These are phyloP conservation scores for Otus sunia DNA, from an alignment of 2,113 vertebrate genomes.

Conservation along the genomic window DNA sequence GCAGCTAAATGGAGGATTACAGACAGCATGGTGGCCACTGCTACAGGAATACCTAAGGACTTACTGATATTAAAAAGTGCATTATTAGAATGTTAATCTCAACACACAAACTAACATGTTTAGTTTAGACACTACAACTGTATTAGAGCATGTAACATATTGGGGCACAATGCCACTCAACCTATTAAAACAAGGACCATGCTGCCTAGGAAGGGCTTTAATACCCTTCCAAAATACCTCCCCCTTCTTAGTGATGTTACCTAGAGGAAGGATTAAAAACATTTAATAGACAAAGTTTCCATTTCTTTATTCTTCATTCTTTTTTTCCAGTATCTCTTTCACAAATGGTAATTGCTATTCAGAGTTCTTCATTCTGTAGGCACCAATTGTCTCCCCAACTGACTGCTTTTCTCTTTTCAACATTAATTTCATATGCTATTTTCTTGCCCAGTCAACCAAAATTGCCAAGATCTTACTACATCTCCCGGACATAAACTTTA, in stretches of 20 bases:
- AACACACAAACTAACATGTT: neutral
- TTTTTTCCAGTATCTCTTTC: neutral
- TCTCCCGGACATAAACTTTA: neutral
- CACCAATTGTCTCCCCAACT: neutral
- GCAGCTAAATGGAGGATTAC: neutral
- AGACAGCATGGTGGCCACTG: neutral
- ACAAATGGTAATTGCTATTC: neutral
- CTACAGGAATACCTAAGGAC: neutral
- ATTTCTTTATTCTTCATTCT: neutral
- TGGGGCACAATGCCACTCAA: neutral
- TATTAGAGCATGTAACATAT: fast-evolving
- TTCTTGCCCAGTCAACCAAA: neutral
- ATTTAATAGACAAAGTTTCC: neutral
- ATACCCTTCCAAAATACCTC: neutral
- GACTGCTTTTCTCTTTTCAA: neutral
- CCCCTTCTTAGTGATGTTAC: too few relatives aligned
- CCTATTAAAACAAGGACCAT: neutral
- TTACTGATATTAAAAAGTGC: neutral
- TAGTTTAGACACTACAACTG: neutral
- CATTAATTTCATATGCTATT: neutral
- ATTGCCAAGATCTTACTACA: neutral
- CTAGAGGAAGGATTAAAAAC: neutral
- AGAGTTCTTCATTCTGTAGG: neutral
- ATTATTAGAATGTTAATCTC: neutral
- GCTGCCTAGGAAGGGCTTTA: neutral